phyloP scores from a whole-genome alignment of 2,888 invertebrate genomes.

The Chouioia cunea region DNA sequence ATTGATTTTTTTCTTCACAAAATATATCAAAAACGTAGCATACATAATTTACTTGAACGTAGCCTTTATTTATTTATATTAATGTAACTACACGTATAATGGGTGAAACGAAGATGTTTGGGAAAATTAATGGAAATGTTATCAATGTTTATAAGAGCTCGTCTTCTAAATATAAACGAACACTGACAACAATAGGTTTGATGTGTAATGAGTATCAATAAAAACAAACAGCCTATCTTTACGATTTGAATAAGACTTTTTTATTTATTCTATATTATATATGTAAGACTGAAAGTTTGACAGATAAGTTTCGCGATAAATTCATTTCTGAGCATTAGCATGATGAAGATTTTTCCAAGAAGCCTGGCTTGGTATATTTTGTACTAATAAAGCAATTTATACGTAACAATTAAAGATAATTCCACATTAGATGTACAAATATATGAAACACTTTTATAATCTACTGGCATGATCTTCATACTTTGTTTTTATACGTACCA shows the following conservation, averaged over 20 bases:
- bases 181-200: too few relatives aligned
- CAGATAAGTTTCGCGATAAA: conserved; percentile 28
- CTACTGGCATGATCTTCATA: conserved; percentile 41
- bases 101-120: too few relatives aligned
- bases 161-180: too few relatives aligned
- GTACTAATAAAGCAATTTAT: conserved; percentile 37
- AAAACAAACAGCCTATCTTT: background rate
- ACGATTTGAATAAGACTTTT: conserved; percentile 36
- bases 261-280: conserved; percentile 36
- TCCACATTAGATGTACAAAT: conserved; percentile 42
- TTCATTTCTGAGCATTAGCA: conserved; percentile 32
- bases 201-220: too few relatives aligned
- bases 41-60: too few relatives aligned
- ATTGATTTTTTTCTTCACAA: too few relatives aligned
- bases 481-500: conserved; percentile 28
- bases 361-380: conserved; percentile 37
- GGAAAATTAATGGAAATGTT: too few relatives aligned
- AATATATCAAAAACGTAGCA: too few relatives aligned
- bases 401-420: conserved; percentile 37
- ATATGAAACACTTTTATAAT: conserved; percentile 42
- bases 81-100: too few relatives aligned
- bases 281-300: conserved; percentile 34
- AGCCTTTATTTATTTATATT: too few relatives aligned
- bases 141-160: too few relatives aligned
- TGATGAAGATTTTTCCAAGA: conserved; percentile 37